phyloP scores from a whole-genome alignment of 2,797 vertebrate genomes.

The Dromococcyx pavoninus region DNA sequence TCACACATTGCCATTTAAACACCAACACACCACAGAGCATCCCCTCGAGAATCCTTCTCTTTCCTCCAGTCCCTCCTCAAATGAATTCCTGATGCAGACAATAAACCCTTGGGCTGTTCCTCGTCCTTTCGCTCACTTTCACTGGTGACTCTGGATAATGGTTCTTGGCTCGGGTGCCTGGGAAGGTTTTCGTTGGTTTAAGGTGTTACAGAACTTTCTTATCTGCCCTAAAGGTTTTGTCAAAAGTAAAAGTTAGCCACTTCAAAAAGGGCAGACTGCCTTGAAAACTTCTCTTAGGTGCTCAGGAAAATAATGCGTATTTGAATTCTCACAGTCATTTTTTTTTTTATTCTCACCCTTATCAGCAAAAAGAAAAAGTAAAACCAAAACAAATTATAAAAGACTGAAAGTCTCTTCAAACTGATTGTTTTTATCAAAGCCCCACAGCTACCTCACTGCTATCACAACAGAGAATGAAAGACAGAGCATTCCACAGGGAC shows the following conservation, averaged over 20 bases:
- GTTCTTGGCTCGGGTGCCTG: neutral
- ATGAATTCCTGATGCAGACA: neutral
- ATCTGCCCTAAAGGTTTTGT: neutral
- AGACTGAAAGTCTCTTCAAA: neutral
- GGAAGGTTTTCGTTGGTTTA: neutral
- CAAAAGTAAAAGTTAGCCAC: conserved; percentile 24
- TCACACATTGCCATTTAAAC: neutral
- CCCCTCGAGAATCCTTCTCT: neutral
- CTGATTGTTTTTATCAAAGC: neutral
- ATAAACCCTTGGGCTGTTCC: neutral
- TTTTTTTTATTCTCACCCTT: neutral
- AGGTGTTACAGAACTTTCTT: neutral
- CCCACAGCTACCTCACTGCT: neutral
- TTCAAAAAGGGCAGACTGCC: neutral
- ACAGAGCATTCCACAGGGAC: neutral
- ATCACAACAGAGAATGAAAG: neutral
- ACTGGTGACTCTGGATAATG: neutral
- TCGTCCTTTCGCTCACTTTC: neutral
- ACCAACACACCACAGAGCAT: neutral
- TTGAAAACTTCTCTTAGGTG: neutral
- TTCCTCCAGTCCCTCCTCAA: neutral
- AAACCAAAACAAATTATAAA: neutral
- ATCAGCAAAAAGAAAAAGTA: neutral
- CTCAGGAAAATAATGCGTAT: neutral
- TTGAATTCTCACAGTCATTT: neutral